Evolutionary conservation across 2,888 invertebrate genomes (phyloP), one percentile per base, ranked within the genome.

Genomic region (Invenusta paracnida): DNA sequence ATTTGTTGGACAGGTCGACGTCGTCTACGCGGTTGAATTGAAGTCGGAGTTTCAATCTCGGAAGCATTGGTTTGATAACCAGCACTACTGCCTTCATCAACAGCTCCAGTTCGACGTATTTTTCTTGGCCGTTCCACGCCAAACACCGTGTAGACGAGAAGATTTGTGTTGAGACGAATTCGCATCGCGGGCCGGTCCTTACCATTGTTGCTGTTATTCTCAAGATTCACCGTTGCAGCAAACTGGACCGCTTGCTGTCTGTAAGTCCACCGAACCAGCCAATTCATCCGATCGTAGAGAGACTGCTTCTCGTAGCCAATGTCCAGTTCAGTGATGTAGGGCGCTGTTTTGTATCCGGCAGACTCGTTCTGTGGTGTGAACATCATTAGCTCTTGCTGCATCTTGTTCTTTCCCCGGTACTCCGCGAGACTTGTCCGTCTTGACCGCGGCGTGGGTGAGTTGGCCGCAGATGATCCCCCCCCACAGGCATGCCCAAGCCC

Each of bases 181-280:
- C 84, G 84, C 0, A 84, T 28, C 23, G 73, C 29, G 2, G 84
- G 84, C 13, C 29, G 25, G 29, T 29, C 73, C 17, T 23, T 13
- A 23, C n/a, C 23, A 13, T 5, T 11, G 29, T 23, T 13, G 17
- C n/a, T 23, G 13, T 5, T 11, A 28, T 28, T 5, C 28, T 25
- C 17, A 27, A 11, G 13, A 1, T n/a, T 25, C n/a, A n/a, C 0
- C 1, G n/a, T 5, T 73, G 2, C 11, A 25, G 83, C 1, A 25
- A 83, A 31, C 13, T 48, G 1, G 25, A 83, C 48, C 17, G 83
- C 48, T 25, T 48, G 84, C 29, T 84, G 84, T 81, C 84, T n/a
- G 66, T 84, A 73, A 29, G 67, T 84, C 84, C 84, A 84, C 0
- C 84, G 84, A 25, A 84, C 84, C 67, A 84, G 83, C 84, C 84